Conservation (phyloP, 2,797 vertebrate genomes). For the Percopsis omiscomaycus region DNA sequence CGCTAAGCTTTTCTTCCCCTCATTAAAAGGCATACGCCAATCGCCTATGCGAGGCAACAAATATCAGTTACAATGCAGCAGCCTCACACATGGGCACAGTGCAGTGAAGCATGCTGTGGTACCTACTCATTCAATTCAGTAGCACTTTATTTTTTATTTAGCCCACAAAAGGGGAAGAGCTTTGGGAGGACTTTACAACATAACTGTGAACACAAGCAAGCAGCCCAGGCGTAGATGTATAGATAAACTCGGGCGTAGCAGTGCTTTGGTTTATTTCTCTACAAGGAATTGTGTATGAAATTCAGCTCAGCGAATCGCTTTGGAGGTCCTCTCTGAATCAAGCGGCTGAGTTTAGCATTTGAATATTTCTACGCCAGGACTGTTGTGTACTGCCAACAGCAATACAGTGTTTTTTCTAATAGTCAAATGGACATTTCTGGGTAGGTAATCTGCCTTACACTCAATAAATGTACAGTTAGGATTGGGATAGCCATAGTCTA, state of each 20-base stretch:
- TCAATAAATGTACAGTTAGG: not conserved
- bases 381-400: not conserved
- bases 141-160: conserved; percentile 16
- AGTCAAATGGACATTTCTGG: conserved; percentile 1
- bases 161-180: not conserved
- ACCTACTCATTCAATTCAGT: conserved; percentile 1
- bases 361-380: not conserved
- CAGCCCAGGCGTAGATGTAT: not conserved
- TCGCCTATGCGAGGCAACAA: conserved; percentile 59
- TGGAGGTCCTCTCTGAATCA: not conserved
- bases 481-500: not conserved
- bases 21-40: conserved; percentile 70
- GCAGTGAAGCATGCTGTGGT: conserved; percentile 3
- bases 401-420: not conserved
- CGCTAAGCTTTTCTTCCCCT: conserved; percentile 68
- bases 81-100: conserved; percentile 11
- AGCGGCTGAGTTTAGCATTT: not conserved
- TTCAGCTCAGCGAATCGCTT: not conserved
- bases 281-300: conserved; percentile 1
- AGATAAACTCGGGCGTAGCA: conserved; percentile 15
- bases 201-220: conserved; percentile 7
- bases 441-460: not conserved
- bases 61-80: conserved; percentile 33
- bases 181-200: conserved; percentile 2
- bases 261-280: not conserved